A percentile compares a stretch with the other conserved stretches of the same genome.
Conservation (phyloP, 2,113 vertebrate genomes). For the Limnothrissa miodon region DNA sequence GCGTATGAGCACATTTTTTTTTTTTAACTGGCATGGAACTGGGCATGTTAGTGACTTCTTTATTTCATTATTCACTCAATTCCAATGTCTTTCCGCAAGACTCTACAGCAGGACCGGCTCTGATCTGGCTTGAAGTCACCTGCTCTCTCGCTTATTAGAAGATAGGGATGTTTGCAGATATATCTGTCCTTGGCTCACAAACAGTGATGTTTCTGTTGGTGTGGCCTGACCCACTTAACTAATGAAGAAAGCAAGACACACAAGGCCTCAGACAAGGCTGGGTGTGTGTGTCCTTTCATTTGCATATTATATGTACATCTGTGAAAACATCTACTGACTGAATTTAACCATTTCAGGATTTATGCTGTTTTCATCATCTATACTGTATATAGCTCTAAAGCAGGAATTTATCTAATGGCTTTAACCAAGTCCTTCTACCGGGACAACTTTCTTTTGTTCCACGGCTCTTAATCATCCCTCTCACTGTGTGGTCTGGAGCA, state of each 20-base stretch:
- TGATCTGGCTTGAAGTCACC: background rate
- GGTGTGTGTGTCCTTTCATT: background rate
- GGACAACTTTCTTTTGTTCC: background rate
- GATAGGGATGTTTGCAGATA: background rate
- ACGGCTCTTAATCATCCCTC: slow-evolving; percentile 30
- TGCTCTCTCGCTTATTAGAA: background rate
- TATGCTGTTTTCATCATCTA: background rate
- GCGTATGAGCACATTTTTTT: background rate
- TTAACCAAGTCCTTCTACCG: background rate
- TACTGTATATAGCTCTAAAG: too few species aligned
- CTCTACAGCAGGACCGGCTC: background rate
- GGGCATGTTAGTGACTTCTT: background rate
- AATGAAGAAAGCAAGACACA: background rate
- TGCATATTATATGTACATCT: background rate
- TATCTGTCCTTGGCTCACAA: slow-evolving; percentile 1
- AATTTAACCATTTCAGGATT: background rate
- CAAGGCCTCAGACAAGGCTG: background rate
- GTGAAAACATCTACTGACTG: background rate
- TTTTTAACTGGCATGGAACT: background rate
- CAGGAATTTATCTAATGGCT: background rate
- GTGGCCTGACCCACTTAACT: slow-evolving; percentile 12
- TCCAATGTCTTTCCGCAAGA: background rate
- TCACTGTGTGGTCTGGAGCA: slow-evolving; percentile 13
- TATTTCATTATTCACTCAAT: background rate
- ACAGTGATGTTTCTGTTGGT: background rate